Base-by-base conservation (phyloP, 2,888 invertebrate genomes). In the Sericinus montela region DNA sequence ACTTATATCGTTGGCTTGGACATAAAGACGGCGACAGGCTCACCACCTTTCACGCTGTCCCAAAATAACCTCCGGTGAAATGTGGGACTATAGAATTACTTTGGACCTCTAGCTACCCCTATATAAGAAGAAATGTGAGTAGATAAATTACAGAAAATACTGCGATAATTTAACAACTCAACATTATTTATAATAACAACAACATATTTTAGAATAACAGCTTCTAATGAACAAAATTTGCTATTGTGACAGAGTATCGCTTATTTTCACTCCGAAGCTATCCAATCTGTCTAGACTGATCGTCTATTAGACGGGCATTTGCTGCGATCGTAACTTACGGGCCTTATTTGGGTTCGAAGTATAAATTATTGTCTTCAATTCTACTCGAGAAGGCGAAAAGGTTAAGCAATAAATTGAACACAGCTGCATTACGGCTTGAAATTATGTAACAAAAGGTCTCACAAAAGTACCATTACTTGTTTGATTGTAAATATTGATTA, bases 291-390 rank as follows among this genome's bases (percentile, higher is more conserved):
- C 73, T 69, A 62, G 69, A 66, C 72, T 76, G 80, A 81, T 82
- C 73, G 76, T 65, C 75, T 74, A 80, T 82, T 82, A 81, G 72
- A 64, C 58, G 63, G 72, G 75, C 71, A 75, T 81, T 80, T 70
- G 70, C 65, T 64, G 59, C 64, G 67, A 72, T 69, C 75, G 85
- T 81, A 83, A 84, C 75, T 84, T 80, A 81, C 78, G 72, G 65
- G 68, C 73, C 81, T 83, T 85, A 85, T 85, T 85, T 81, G 79
- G 82, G 82, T 83, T 83, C 32, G 80, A 84, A 85, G 85, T 85
- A 86, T 86, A 85, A 88, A 84, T 86, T 86, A 88, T 85, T 74
- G 83, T 83, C 76, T 85, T 86, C 87, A 85, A 86, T 88, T 86
- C 83, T 72, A 84, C 80, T 75, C 75, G 76, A 67, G 69, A 61